Base-by-base conservation (phyloP, 1,140 invertebrate species). In the Drosophila tsacasi region DNA sequence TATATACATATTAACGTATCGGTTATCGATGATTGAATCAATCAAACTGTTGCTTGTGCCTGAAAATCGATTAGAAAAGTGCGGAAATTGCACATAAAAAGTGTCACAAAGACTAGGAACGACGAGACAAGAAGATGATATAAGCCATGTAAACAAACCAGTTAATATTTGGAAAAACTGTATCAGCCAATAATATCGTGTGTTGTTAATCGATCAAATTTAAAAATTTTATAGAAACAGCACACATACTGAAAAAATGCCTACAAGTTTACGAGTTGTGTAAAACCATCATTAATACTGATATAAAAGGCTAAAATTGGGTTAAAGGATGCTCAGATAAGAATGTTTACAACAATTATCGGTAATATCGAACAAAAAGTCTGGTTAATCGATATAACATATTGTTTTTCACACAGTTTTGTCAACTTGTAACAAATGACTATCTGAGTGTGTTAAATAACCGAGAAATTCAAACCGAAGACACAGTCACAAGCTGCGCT, bases 21-120 rank as follows among this genome's bases (percentile, higher is more conserved):
- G 67, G 47, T 27, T 68, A 69, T 68, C 67, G 63, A 13, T 32
- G 62, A 42, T 66, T 66, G 57, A 44, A 63, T 63, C 39, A 66
- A 63, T 63, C 63, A 66, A 27, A 23, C 27, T 25, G 58, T 44
- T 35, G 58, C 1, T 19, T 17, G 62, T 62, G 57, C 21, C 37
- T 64, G 62, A 1, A 23, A 30, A 63, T 17, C 27, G 15, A 62
- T 65, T 32, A n/a, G 58, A 42, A 23, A 66, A 32, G 58, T 62
- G 58, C 39, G 63, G 37, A 65, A 44, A 12, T 25, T 23, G 39
- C 62, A 61, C 57, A 42, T 32, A 8, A 64, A 40, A 10, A 21
- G n/a, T 17, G 55, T 42, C 15, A 30, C 21, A 8, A 40, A 5
- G 52, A 23, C n/a, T 5, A 13, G 5, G n/a, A n/a, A n/a, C 15